Evolutionary conservation across 1,140 invertebrate species (phyloP), one percentile per base, ranked within the genome.

Genomic region (Achroia grisella): DNA sequence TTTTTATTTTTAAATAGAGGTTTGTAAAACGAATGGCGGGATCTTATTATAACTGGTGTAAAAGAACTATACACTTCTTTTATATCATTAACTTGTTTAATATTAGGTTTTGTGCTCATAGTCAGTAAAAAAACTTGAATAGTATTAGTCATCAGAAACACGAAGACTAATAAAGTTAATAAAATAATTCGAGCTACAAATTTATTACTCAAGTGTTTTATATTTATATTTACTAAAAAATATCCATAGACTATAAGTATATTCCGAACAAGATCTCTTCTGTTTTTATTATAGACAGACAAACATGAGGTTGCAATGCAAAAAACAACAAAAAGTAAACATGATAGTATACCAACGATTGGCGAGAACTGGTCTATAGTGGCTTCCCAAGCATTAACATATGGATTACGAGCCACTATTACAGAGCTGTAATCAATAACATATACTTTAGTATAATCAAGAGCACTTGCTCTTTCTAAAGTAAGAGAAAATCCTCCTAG

Each of bases 241-340:
- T 53, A 65, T n/a, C 62, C 57, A 9, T 54, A 50, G 1, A 65
- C 55, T 8, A 51, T 48, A 15, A 61, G 10, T 28, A 56, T n/a
- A 15, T 55, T 39, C 10, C 44, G 48, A 8, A 42, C 28, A 2
- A 23, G n/a, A 33, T 54, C 50, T 15, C 33, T 49, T 17, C 5
- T 17, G 2, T 35, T 34, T 2, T 27, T 41, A 10, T 30, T 13
- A 34, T 49, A 54, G n/a, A 54, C 13, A 28, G 42, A 40, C 10
- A 48, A 41, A 11, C 41, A 28, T 23, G 28, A 33, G 1, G 31
- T 28, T 4, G 40, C 8, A 12, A 9, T 15, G 28, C 37, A 54
- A 42, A 36, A 30, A 0, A 37, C 10, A 39, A 17, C 14, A 29
- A 28, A 44, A 2, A 31, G 11, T 11, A 35, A 15, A 23, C 35